Conservation (phyloP, 2,888 invertebrate genomes). For the Protula sp. region DNA sequence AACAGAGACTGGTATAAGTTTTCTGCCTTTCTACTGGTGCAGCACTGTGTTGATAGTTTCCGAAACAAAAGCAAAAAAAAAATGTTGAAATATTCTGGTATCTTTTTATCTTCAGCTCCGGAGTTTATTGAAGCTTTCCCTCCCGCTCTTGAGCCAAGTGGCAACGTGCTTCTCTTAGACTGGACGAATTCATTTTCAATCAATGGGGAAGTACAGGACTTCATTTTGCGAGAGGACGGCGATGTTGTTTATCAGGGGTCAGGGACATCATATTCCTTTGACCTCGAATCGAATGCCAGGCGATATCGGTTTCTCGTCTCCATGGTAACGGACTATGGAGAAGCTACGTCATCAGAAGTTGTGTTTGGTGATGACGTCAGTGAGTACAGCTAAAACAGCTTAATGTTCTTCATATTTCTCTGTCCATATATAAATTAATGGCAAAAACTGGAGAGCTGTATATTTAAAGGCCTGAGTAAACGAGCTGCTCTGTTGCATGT, state of each 20-base stretch:
- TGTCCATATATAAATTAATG: too few species aligned
- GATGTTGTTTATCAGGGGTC: constrained; percentile 31
- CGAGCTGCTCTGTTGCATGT: too few species aligned
- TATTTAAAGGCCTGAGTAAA: too few species aligned
- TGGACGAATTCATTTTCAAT: constrained; percentile 45
- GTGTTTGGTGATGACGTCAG: background rate
- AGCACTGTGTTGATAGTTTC: too few species aligned
- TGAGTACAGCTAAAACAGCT: background rate
- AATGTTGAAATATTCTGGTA: background rate
- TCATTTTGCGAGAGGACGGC: constrained; percentile 33
- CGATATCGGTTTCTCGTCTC: too few species aligned
- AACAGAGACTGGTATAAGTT: too few species aligned
- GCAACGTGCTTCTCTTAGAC: constrained; percentile 35
- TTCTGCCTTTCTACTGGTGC: too few species aligned
- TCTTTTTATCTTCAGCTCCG: constrained; percentile 34
- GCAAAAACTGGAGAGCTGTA: too few species aligned
- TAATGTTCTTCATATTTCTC: background rate
- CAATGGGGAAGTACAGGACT: constrained; percentile 41
- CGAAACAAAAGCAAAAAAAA: background rate
- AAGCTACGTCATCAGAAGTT: too few species aligned
- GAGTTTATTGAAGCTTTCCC: constrained; percentile 28
- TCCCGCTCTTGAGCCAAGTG: constrained; percentile 33
- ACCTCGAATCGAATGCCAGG: too few species aligned
- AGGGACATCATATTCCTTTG: background rate
- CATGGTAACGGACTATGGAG: too few species aligned